phyloP scores from a whole-genome alignment of 2,113 vertebrate genomes.

The Stomatorhinus ivindoensis region DNA sequence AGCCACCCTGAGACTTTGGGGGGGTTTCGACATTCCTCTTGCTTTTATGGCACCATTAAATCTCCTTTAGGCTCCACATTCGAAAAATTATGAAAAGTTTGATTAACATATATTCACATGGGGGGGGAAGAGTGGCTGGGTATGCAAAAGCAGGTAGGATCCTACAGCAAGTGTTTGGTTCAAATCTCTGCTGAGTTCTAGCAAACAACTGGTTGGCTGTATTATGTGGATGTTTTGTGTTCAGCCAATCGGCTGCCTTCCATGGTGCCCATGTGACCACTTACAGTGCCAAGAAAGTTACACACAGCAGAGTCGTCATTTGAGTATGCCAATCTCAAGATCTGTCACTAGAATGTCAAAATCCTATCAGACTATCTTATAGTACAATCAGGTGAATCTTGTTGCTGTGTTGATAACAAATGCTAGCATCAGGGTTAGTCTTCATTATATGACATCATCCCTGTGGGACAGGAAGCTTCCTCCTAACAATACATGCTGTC shows the following conservation, averaged over 20 bases:
- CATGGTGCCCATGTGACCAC: neutral
- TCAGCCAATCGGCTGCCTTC: neutral
- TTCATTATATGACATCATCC: neutral
- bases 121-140: neutral
- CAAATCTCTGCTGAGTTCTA: neutral
- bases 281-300: neutral
- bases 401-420: neutral
- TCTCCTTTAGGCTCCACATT: neutral
- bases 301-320: neutral
- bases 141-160: neutral
- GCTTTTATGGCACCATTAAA: constrained; percentile 31
- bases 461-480: neutral
- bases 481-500: neutral
- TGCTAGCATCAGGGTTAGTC: neutral
- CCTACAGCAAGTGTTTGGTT: neutral
- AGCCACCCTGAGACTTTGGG: constrained; percentile 13
- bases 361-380: neutral
- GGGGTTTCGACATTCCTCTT: constrained; percentile 38
- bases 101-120: neutral
- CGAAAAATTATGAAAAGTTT: constrained; percentile 17
- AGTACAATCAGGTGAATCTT: neutral
- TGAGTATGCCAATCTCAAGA: neutral
- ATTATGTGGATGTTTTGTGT: neutral
- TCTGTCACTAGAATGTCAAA: constrained; percentile 14
- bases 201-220: neutral